A percentile compares a stretch with the other conserved stretches of the same genome.
Evolutionary conservation across 2,797 vertebrate species (phyloP).

Genomic region (Sphenopsis melanotis): DNA sequence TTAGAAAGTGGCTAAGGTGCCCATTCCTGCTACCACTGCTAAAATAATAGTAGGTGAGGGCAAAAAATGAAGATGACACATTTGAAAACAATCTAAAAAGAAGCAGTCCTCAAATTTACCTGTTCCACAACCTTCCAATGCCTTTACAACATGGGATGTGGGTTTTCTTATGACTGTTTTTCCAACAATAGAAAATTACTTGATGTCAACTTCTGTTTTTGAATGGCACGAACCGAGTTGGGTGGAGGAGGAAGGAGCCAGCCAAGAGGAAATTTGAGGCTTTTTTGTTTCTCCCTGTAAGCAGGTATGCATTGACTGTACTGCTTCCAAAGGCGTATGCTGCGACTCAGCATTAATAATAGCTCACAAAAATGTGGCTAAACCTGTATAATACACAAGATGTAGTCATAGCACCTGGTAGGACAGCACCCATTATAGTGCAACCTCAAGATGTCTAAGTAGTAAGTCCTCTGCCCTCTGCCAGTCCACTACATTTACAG

Average conservation of each 20-base stretch:
- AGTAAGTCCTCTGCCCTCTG: not conserved
- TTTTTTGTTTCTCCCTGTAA: slow-evolving; percentile 55
- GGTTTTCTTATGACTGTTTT: slow-evolving; percentile 30
- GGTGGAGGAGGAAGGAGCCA: slow-evolving; percentile 45
- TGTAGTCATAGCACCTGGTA: not conserved
- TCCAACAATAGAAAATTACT: slow-evolving; percentile 38
- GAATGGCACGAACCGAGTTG: not conserved
- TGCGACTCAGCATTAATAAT: slow-evolving; percentile 55
- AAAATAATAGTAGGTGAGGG: not conserved
- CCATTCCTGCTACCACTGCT: not conserved
- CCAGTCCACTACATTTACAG: not conserved
- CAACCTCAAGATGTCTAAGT: not conserved
- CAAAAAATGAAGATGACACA: not conserved
- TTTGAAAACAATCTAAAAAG: not conserved
- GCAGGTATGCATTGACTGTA: slow-evolving; percentile 55
- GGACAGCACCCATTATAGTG: not conserved
- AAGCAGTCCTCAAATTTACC: not conserved
- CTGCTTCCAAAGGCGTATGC: slow-evolving; percentile 60
- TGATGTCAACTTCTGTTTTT: slow-evolving; percentile 38
- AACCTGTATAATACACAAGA: slow-evolving; percentile 47
- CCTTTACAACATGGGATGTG: slow-evolving; percentile 17
- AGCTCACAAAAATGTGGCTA: slow-evolving; percentile 59
- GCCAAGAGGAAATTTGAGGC: slow-evolving; percentile 66
- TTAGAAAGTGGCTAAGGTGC: slow-evolving; percentile 4
- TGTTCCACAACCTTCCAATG: not conserved